Evolutionary conservation across 2,113 vertebrate genomes (phyloP), one percentile per base, ranked within the genome.

Genomic region (Nansenia antarctica): DNA sequence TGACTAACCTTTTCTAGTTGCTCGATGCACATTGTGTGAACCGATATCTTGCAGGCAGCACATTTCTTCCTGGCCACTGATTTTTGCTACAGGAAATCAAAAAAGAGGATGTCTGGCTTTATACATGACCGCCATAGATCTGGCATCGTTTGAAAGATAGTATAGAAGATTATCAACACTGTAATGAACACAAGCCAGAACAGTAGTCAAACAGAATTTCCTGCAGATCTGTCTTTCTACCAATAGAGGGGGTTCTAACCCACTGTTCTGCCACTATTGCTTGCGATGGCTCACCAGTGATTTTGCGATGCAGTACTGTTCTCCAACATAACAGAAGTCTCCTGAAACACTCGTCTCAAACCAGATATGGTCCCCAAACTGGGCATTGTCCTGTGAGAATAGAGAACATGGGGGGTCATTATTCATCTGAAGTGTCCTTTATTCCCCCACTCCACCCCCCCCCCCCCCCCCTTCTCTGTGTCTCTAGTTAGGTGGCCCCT

Each of bases 341-440:
- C 97, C 96, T 1, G 97, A 98, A 45, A 93, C 94, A 12, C 88
- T 97, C 5, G 94, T 95, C 90, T 99, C 96, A 59, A 96, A 98
- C 97, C 97, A 99, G 89, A 99, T 93, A 72, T 98, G 97, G 64
- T 98, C 96, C 70, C 96, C 97, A 62, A 95, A 95, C 20, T 93
- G 58, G 0, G 97, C 96, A 0, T 92, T 89, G 70, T 99, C 97
- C 97, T 99, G 73, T 31, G 67, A 9, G 53, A 20, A 65, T 22
- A 74, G 4, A 30, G 49, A 61, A 45, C 54, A 42, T 49, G 29
- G 24, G 39, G 20, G 9, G n/a, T 49, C 2, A 49, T n/a, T 27
- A n/a, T n/a, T n/a, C n/a, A n/a, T n/a, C n/a, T n/a, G n/a, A n/a
- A n/a, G n/a, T n/a, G n/a, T n/a, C n/a, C n/a, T n/a, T n/a, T n/a